Conservation (phyloP, 2,797 vertebrate genomes). For the Coracias cyanogaster region DNA sequence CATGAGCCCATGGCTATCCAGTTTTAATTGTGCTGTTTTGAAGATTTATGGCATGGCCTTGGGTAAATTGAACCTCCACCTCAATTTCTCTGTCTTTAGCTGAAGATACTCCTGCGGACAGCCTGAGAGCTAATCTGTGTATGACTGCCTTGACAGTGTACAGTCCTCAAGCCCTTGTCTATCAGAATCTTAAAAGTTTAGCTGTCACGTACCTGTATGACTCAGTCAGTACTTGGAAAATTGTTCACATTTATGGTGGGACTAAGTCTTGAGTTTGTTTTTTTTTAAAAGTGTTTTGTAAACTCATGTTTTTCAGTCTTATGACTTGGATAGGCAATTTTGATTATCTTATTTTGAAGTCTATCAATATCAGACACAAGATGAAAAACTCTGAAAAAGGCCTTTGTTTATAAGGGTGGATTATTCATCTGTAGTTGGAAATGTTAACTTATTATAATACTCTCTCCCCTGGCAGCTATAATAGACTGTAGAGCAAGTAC, state of each 20-base stretch:
- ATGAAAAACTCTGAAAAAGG: not conserved
- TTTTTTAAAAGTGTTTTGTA: not conserved
- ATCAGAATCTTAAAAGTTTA: not conserved
- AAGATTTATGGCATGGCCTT: slow-evolving; percentile 44
- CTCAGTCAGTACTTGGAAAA: not conserved
- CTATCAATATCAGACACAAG: not conserved
- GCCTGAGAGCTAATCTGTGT: not conserved
- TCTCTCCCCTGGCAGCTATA: slow-evolving; percentile 2
- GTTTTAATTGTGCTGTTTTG: not conserved
- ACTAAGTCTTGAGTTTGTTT: not conserved
- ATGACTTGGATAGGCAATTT: not conserved
- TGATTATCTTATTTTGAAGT: not conserved
- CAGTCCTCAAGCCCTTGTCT: not conserved
- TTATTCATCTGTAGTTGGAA: slow-evolving; percentile 5
- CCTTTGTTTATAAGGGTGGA: not conserved
- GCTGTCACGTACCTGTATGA: not conserved
- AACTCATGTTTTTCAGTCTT: not conserved
- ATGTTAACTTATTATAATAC: not conserved
- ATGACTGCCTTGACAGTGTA: slow-evolving; percentile 6
- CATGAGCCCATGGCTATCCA: not conserved
- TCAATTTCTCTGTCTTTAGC: slow-evolving; percentile 24
- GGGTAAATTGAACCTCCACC: slow-evolving; percentile 19
- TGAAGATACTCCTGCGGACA: not conserved
- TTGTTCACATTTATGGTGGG: not conserved
- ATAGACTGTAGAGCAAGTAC: not conserved